phyloP scores from a whole-genome alignment of 2,797 vertebrate species.

The Coendou prehensilis region DNA sequence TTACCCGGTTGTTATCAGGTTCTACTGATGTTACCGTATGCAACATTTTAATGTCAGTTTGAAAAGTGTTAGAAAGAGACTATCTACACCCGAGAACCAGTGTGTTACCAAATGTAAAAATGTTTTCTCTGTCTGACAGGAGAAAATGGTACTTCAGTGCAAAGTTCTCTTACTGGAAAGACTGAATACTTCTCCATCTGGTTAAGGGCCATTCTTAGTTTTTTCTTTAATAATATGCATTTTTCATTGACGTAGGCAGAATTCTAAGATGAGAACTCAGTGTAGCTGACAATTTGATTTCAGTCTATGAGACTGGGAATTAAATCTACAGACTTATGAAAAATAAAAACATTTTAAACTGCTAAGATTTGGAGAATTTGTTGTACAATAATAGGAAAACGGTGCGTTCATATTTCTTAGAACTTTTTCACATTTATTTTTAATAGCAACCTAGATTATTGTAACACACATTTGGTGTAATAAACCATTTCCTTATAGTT shows the following conservation, averaged over 20 bases:
- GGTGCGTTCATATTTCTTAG: not conserved
- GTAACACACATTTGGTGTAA: not conserved
- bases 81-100: not conserved
- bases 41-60: not conserved
- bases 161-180: conserved; percentile 1
- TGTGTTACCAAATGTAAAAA: not conserved
- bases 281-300: conserved; percentile 12
- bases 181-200: not conserved
- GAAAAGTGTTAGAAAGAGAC: not conserved
- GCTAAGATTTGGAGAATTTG: not conserved
- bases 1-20: not conserved
- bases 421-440: not conserved
- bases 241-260: not conserved
- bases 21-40: not conserved
- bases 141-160: not conserved
- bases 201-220: conserved; percentile 9
- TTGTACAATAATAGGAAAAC: not conserved
- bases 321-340: not conserved
- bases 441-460: not conserved
- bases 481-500: not conserved
- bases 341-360: not conserved
- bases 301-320: not conserved
- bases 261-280: not conserved
- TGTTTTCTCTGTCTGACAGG: conserved; percentile 1
- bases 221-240: not conserved